Conservation (phyloP, 2,113 vertebrate species). For the Brachyhypopomus occidentalis region DNA sequence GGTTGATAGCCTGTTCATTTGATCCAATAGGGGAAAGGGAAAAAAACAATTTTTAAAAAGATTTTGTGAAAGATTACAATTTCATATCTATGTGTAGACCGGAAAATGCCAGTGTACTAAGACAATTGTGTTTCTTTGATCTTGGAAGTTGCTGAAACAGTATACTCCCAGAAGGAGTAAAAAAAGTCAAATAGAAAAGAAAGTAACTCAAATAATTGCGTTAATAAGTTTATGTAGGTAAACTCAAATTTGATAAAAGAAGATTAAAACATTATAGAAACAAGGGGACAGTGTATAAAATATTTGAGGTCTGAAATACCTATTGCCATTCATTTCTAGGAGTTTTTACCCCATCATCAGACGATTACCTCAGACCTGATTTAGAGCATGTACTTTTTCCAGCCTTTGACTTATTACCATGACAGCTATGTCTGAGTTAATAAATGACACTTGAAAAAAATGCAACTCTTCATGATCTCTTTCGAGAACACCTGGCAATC, state of each 20-base stretch:
- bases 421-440: slow-evolving; percentile 13
- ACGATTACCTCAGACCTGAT: background rate
- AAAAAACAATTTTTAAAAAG: background rate
- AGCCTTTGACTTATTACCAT: background rate
- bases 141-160: too few species aligned
- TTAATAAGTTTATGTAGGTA: background rate
- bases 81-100: background rate
- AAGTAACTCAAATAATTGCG: background rate
- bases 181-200: background rate
- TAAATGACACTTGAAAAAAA: slow-evolving; percentile 12
- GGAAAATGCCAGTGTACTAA: too few species aligned
- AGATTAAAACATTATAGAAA: background rate
- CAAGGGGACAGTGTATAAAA: background rate
- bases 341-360: background rate
- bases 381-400: slow-evolving; percentile 23
- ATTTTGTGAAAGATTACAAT: background rate
- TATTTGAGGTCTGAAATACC: slow-evolving; percentile 22
- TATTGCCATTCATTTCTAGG: slow-evolving; percentile 1
- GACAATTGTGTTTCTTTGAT: too few species aligned
- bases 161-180: too few species aligned
- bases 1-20: too few species aligned
- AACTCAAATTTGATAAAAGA: background rate
- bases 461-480: slow-evolving; percentile 13
- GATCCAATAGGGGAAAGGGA: too few species aligned
- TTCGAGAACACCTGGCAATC: background rate